phyloP scores from a whole-genome alignment of 2,797 vertebrate species.

The Jordanella pulchra region DNA sequence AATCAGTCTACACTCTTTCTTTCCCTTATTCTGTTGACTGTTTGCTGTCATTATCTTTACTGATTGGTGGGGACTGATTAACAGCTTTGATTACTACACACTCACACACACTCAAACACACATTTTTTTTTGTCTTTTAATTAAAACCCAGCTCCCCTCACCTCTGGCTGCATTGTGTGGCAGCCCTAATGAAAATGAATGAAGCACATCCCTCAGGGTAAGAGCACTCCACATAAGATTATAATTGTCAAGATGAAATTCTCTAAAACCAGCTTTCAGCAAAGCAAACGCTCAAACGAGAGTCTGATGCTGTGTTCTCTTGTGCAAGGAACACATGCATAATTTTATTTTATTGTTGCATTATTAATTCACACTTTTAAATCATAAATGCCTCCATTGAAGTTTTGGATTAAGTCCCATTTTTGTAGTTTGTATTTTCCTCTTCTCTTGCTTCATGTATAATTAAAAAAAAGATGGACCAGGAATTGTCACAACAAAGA shows the following conservation, averaged over 20 bases:
- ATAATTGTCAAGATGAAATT: conserved; percentile 70
- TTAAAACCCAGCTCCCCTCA: conserved; percentile 76
- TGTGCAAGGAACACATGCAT: conserved; percentile 48
- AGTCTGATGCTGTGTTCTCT: conserved; percentile 48
- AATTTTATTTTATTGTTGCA: conserved; percentile 58
- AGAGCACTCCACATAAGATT: conserved; percentile 63
- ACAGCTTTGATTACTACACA: conserved; percentile 60
- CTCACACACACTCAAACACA: conserved; percentile 15
- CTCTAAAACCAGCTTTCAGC: conserved; percentile 61
- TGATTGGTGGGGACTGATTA: conserved; percentile 74
- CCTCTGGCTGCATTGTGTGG: conserved; percentile 71
- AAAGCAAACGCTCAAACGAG: conserved; percentile 60
- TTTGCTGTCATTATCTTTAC: conserved; percentile 34
- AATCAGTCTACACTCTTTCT: conserved; percentile 34
- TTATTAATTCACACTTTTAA: conserved; percentile 56
- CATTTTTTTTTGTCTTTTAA: conserved; percentile 75
- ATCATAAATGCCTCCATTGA: conserved; percentile 51
- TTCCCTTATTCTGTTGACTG: conserved; percentile 40
- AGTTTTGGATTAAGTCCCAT: conserved; percentile 32
- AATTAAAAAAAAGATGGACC: conserved; percentile 37
- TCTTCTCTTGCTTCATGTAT: neutral
- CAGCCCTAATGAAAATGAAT: conserved; percentile 66
- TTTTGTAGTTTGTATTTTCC: conserved; percentile 22
- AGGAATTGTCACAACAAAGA: neutral
- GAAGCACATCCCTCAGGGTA: conserved; percentile 62